Percentiles rank a stretch among this genome's conserved stretches.
phyloP scores from a whole-genome alignment of 2,888 invertebrate genomes.

The Drosophila multiciliata region DNA sequence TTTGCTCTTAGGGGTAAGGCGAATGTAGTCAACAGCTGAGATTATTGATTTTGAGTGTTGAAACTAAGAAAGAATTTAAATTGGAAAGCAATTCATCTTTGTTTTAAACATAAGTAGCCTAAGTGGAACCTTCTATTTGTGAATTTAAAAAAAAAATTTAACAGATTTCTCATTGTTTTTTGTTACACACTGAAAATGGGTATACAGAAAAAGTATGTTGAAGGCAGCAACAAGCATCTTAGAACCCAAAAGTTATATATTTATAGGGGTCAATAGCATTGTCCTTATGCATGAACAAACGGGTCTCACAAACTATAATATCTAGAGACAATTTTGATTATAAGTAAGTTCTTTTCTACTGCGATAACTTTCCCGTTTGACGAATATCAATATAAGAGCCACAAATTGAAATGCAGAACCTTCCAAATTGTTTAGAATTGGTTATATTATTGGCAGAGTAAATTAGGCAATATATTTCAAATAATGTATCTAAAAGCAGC shows the following conservation, averaged over 20 bases:
- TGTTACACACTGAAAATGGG: neutral
- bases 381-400: neutral
- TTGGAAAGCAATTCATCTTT: neutral
- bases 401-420: too few relatives aligned
- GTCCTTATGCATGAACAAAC: too few relatives aligned
- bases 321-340: neutral
- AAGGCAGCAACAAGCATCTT: neutral
- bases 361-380: neutral
- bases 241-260: neutral
- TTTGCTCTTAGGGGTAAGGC: conserved; percentile 5
- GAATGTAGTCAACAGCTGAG: conserved; percentile 15
- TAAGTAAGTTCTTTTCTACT: neutral
- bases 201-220: neutral
- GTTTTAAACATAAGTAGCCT: neutral
- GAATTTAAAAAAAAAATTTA: neutral
- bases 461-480: fast-evolving
- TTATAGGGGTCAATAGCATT: neutral
- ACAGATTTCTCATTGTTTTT: neutral
- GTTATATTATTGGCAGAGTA: too few relatives aligned
- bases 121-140: neutral
- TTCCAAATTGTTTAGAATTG: too few relatives aligned
- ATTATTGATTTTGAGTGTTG: conserved; percentile 21
- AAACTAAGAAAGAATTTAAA: neutral
- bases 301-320: neutral
- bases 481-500: neutral